A percentile compares a stretch with the other conserved stretches of the same genome.
phyloP scores from a whole-genome alignment of 23 tunicate genomes.

The Botrylloides violaceus region DNA sequence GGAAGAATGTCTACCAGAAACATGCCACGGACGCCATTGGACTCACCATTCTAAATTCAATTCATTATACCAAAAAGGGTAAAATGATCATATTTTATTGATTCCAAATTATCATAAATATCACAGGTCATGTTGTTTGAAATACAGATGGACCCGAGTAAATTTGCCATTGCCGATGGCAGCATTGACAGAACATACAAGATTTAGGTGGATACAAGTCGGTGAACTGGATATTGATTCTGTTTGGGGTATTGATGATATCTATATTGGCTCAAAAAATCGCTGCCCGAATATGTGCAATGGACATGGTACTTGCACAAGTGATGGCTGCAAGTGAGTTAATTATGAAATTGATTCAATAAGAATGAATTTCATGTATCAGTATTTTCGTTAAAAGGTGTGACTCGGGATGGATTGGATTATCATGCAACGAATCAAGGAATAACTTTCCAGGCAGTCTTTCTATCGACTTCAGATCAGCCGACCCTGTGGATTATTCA shows the following conservation, averaged over 20 bases:
- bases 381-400: slow-evolving; percentile 4
- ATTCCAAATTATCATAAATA: neutral
- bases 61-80: slow-evolving; percentile 5
- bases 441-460: slow-evolving; percentile 14
- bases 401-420: slow-evolving; percentile 43
- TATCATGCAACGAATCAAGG: slow-evolving; percentile 32
- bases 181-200: slow-evolving; percentile 30
- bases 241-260: slow-evolving; percentile 74
- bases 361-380: neutral
- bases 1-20: slow-evolving; percentile 45
- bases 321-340: slow-evolving; percentile 63
- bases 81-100: neutral
- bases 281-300: slow-evolving; percentile 56
- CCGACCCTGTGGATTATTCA: neutral
- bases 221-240: neutral
- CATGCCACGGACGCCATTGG: slow-evolving; percentile 43
- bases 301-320: slow-evolving; percentile 47
- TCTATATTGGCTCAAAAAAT: slow-evolving; percentile 49
- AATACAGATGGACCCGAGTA: slow-evolving; percentile 49
- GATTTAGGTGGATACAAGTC: slow-evolving; percentile 65
- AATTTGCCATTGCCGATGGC: slow-evolving; percentile 55
- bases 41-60: slow-evolving; percentile 33
- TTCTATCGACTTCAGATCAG: slow-evolving; percentile 33
- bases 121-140: neutral
- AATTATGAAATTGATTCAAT: neutral